Conservation (phyloP, 2,113 vertebrate species). For the Apeltes quadracus region DNA sequence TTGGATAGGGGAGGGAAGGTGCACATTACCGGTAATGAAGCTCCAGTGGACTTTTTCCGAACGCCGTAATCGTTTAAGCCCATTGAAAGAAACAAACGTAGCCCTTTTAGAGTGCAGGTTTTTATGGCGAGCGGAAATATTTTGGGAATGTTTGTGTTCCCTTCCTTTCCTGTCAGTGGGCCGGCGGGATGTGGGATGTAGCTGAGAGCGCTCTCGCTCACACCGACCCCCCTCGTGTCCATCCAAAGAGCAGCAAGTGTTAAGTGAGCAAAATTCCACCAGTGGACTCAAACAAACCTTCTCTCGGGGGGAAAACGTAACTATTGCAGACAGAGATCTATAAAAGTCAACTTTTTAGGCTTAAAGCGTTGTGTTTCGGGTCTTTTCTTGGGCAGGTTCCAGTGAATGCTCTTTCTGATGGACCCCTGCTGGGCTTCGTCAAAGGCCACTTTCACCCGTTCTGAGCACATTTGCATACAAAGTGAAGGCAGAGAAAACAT, state of each 20-base stretch:
- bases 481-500: slow-evolving; percentile 83
- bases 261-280: slow-evolving; percentile 48
- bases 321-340: slow-evolving; percentile 50
- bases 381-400: slow-evolving; percentile 65
- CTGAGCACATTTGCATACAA: slow-evolving; percentile 84
- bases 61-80: slow-evolving; percentile 1
- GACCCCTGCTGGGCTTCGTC: slow-evolving; percentile 76
- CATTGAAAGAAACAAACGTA: neutral
- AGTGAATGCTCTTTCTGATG: slow-evolving; percentile 66
- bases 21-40: slow-evolving; percentile 38
- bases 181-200: slow-evolving; percentile 47
- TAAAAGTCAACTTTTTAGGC: slow-evolving; percentile 68
- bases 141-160: neutral
- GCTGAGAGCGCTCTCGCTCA: slow-evolving; percentile 31
- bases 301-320: slow-evolving; percentile 52
- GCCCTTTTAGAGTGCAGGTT: slow-evolving; percentile 5
- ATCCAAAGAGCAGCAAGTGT: slow-evolving; percentile 35
- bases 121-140: neutral
- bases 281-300: slow-evolving; percentile 52
- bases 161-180: slow-evolving; percentile 40
- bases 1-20: slow-evolving; percentile 1
- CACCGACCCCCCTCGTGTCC: slow-evolving; percentile 41
- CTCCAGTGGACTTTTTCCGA: slow-evolving; percentile 14
- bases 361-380: slow-evolving; percentile 46
- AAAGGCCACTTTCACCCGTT: slow-evolving; percentile 82